phyloP scores from a whole-genome alignment of 2,797 vertebrate species.

The Diplodus sargus region DNA sequence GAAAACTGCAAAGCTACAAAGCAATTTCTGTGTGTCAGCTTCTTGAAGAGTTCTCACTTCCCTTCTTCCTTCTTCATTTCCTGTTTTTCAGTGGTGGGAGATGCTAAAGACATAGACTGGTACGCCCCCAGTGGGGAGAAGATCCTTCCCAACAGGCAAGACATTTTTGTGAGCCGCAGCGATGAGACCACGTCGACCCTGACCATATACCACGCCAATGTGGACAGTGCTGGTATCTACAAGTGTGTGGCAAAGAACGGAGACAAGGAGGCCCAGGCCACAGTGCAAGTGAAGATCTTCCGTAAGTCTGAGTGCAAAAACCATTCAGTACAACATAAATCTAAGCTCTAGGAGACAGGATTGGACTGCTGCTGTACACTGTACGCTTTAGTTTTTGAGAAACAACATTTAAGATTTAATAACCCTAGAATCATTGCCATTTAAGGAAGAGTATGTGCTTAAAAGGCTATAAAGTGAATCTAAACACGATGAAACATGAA shows the following conservation, averaged over 20 bases:
- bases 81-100: constrained; percentile 87
- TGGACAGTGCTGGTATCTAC: constrained; percentile 95
- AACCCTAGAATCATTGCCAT: not conserved
- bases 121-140: constrained; percentile 92
- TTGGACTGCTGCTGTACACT: not conserved
- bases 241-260: constrained; percentile 92
- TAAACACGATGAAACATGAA: not conserved
- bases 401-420: not conserved
- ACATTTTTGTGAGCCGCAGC: constrained; percentile 88
- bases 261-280: constrained; percentile 91
- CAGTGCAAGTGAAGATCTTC: constrained; percentile 95
- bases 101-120: constrained; percentile 96
- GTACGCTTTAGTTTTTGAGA: not conserved
- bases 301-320: constrained; percentile 86
- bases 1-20: not conserved
- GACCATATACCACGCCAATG: constrained; percentile 94
- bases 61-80: not conserved
- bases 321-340: not conserved
- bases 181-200: constrained; percentile 92
- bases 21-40: too few species aligned
- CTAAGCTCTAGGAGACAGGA: not conserved
- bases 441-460: not conserved
- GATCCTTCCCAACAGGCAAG: constrained; percentile 88
- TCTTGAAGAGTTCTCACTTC: not conserved
- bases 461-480: not conserved